Percentiles rank a stretch among this genome's conserved stretches.
These are phyloP conservation scores for Valencia hispanica DNA, from an alignment of 2,797 vertebrate genomes.

Conservation along the genomic window DNA sequence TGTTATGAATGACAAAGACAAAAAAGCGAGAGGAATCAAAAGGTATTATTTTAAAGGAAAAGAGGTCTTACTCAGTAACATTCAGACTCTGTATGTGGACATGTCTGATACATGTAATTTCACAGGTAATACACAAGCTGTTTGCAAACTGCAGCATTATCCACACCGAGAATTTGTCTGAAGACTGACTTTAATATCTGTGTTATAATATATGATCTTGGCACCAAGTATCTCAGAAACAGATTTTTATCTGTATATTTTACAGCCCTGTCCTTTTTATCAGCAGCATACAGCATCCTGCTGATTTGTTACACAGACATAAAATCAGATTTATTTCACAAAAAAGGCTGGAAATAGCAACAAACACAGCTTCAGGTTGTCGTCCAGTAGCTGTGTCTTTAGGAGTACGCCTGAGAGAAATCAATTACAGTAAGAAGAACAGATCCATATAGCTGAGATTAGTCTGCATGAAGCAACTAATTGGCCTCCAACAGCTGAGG, in stretches of 20 bases:
- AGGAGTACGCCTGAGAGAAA: background rate
- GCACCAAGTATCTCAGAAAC: background rate
- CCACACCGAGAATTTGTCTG: background rate
- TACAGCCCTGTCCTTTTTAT: background rate
- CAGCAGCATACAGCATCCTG: background rate
- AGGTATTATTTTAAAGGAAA: background rate
- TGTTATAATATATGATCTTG: background rate
- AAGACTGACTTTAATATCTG: background rate
- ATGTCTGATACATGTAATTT: slow-evolving; percentile 1
- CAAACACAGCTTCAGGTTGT: slow-evolving; percentile 9
- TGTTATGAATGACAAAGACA: slow-evolving; percentile 21
- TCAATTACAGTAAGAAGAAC: slow-evolving; percentile 2
- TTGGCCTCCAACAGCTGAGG: background rate
- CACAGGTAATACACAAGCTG: background rate
- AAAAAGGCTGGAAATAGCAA: slow-evolving; percentile 6
- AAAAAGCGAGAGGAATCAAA: background rate
- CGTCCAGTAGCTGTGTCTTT: slow-evolving; percentile 20
- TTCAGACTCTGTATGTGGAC: background rate
- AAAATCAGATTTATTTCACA: background rate
- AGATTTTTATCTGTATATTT: background rate
- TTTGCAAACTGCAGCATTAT: slow-evolving; percentile 2
- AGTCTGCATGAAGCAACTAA: background rate
- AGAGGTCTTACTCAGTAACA: background rate
- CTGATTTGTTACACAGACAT: slow-evolving; percentile 14
- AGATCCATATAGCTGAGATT: background rate